phyloP scores from a whole-genome alignment of 1,140 invertebrate genomes.

The Brachionus manjavacas region DNA sequence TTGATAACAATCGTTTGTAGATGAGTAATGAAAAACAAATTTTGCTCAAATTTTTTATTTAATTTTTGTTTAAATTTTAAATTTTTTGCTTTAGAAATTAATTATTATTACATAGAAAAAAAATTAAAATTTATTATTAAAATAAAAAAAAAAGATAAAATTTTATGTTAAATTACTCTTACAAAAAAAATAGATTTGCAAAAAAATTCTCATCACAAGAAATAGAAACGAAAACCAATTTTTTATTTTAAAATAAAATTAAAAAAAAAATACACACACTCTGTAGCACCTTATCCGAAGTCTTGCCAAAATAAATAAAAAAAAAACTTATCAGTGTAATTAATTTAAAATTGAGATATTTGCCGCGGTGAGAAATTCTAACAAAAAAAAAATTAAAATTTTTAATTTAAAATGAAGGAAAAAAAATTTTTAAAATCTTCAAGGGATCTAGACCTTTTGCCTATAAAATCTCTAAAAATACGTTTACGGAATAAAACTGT shows the following conservation, averaged over 20 bases:
- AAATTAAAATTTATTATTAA: background rate
- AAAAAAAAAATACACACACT: background rate
- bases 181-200: background rate
- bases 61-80: background rate
- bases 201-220: constrained; percentile 32
- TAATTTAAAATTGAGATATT: constrained; percentile 5
- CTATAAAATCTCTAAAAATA: constrained; percentile 1
- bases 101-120: background rate
- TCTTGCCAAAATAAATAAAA: background rate
- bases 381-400: background rate
- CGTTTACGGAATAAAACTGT: constrained; percentile 10
- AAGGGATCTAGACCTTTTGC: background rate
- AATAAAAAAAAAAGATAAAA: background rate
- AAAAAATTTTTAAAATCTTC: background rate
- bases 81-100: background rate
- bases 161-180: background rate
- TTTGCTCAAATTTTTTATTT: too few relatives aligned
- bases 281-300: constrained; percentile 5
- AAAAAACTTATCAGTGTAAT: background rate
- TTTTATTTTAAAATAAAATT: background rate
- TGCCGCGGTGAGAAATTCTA: constrained; percentile 1
- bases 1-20: too few relatives aligned
- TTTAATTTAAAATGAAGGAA: background rate
- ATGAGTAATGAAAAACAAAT: too few relatives aligned
- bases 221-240: constrained; percentile 17